These are phyloP conservation scores for Brachionus paranguensis DNA, from an alignment of 1,140 invertebrate genomes.

Conservation along the genomic window DNA sequence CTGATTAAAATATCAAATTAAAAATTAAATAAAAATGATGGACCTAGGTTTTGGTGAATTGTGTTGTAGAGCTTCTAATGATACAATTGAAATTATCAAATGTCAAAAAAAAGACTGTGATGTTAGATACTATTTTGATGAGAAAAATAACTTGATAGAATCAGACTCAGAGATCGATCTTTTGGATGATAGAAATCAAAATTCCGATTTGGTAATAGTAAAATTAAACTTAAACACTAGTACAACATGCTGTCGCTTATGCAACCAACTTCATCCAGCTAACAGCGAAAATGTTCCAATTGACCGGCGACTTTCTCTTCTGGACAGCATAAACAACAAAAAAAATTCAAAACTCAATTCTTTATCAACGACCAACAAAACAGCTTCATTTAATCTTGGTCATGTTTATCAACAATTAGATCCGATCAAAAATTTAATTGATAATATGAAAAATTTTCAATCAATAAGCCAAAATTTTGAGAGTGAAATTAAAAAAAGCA, in stretches of 20 bases:
- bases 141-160: neutral
- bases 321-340: constrained; percentile 6
- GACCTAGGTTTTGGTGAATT: neutral
- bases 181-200: too few species aligned
- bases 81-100: neutral
- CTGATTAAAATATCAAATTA: neutral
- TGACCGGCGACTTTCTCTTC: neutral
- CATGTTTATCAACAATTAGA: neutral
- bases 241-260: neutral
- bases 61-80: neutral
- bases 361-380: neutral
- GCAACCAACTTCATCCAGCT: neutral
- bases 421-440: constrained; percentile 11
- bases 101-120: neutral
- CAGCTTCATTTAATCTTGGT: constrained; percentile 10
- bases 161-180: neutral
- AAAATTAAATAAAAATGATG: neutral
- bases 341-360: neutral
- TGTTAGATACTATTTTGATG: neutral
- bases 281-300: neutral
- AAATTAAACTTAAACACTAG: neutral
- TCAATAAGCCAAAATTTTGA: neutral
- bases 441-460: neutral
- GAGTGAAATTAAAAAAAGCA: neutral
- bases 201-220: neutral